phyloP scores from a whole-genome alignment of 2,888 invertebrate genomes.

The Euspilapteryx auroguttella region DNA sequence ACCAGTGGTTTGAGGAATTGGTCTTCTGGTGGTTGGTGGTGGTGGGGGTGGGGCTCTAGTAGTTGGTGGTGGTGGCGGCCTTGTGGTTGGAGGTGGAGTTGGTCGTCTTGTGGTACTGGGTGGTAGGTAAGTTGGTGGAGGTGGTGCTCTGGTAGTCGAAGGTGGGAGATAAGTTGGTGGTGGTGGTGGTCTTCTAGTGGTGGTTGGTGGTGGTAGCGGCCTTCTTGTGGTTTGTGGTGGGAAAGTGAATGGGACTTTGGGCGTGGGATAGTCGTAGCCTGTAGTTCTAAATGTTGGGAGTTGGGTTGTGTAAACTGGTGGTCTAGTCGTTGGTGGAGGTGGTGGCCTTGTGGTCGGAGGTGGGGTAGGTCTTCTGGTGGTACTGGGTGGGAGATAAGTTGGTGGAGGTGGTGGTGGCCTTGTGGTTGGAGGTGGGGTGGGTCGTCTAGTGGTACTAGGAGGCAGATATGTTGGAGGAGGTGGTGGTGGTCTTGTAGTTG shows the following conservation, averaged over 20 bases:
- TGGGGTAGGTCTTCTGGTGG: slow-evolving; percentile 8
- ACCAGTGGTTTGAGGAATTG: slow-evolving; percentile 3
- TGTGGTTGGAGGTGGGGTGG: slow-evolving; percentile 1
- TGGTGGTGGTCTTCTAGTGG: slow-evolving; percentile 8
- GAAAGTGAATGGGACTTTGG: background rate
- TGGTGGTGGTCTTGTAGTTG: slow-evolving; percentile 1
- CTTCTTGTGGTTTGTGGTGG: slow-evolving; percentile 7
- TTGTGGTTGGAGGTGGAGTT: slow-evolving; percentile 2
- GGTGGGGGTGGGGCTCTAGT: slow-evolving; percentile 8
- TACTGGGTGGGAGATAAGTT: slow-evolving; percentile 8
- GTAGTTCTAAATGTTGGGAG: slow-evolving; percentile 3
- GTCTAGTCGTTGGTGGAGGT: slow-evolving; percentile 9
- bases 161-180: slow-evolving; percentile 5
- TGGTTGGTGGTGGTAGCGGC: slow-evolving; percentile 6
- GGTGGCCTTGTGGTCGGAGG: slow-evolving; percentile 8
- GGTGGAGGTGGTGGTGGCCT: slow-evolving; percentile 1
- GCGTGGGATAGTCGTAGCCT: background rate
- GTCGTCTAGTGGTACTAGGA: slow-evolving; percentile 3
- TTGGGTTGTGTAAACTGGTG: slow-evolving; percentile 10
- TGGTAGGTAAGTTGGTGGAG: slow-evolving; percentile 6
- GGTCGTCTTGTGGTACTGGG: slow-evolving; percentile 6
- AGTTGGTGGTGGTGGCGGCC: slow-evolving; percentile 5
- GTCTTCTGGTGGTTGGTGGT: slow-evolving; percentile 5
- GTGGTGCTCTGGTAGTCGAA: slow-evolving; percentile 4
- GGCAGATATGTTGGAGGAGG: slow-evolving; percentile 5